Evolutionary conservation across 2,888 invertebrate species (phyloP), one percentile per base, ranked within the genome.

Genomic region (Andrena fulva): DNA sequence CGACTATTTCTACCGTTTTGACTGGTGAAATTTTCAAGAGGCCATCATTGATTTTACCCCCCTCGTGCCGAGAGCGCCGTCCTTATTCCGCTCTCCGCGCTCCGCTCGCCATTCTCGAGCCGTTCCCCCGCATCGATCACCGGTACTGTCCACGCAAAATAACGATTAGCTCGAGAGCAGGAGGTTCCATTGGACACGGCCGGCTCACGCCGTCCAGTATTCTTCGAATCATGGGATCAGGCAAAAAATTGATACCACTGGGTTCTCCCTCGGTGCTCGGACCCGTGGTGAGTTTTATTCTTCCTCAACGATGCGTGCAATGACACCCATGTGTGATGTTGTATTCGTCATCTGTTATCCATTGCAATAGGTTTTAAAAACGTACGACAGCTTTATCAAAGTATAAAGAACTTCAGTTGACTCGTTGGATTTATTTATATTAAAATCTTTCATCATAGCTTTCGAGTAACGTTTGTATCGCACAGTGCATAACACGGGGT

Each of bases 11-110:
- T 89, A 85, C 85, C 88, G 87, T 91, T 91, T 91, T 91, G 90
- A 90, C 90, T 88, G 88, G 88, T 91, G 88, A 91, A 91, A 91
- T 89, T 91, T 91, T 91, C 87, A 91, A 90, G 90, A 91, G 89
- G 84, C 90, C 90, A 89, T 91, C 90, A 91, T 91, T 91, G 91
- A 91, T 91, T 91, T 91, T 91, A 87, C 86, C 87, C 85, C 85
- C 84, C 81, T 79, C 86, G 79, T 85, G 81, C 82, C 80, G 68
- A 83, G 84, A 84, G 85, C 85, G 82, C 89, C 84, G 76, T 82
- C 84, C 84, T 87, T 88, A 86, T 84, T 81, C 82, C 84, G 50
- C 80, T 78, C 87, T 70, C 88, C 86, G 86, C 80, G 67, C 78
- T 76, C 80, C 88, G 85, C 84, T 69, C 87, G 73, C 85, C 84